Conservation (phyloP, 2,113 vertebrate species). For the Morone saxatilis region DNA sequence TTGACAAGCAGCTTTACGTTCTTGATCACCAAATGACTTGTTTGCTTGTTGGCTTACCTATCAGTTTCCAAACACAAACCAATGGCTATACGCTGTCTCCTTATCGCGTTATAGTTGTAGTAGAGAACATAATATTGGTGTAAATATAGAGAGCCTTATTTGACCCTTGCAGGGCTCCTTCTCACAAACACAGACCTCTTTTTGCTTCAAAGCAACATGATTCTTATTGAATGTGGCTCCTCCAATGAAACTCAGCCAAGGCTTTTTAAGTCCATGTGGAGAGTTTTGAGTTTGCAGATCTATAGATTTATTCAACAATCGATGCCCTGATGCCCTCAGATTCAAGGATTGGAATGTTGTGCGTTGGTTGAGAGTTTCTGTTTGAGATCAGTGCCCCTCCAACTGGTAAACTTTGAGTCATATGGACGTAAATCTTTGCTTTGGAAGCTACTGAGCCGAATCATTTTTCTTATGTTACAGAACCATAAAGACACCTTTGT, state of each 20-base stretch:
- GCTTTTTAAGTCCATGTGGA: slow-evolving; percentile 3
- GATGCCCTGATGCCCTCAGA: slow-evolving; percentile 5
- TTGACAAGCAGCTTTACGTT: slow-evolving; percentile 29
- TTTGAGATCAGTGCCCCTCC: background rate
- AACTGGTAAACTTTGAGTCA: background rate
- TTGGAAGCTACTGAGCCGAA: background rate
- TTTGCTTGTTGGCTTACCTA: background rate
- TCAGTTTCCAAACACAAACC: background rate
- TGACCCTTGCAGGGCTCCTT: slow-evolving; percentile 10
- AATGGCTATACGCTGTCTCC: background rate
- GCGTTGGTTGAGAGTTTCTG: too few relatives aligned
- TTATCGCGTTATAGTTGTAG: background rate
- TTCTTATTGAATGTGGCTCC: slow-evolving; percentile 47
- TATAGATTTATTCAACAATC: slow-evolving; percentile 13
- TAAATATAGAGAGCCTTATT: background rate
- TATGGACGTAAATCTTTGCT: background rate
- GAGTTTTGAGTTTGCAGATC: background rate
- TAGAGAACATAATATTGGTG: background rate
- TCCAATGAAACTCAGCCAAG: slow-evolving; percentile 34
- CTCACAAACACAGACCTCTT: slow-evolving; percentile 13
- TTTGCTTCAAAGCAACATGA: slow-evolving; percentile 37
- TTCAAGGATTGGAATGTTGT: background rate
- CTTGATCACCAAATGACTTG: background rate
- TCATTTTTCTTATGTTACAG: background rate
- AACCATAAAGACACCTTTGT: background rate